Percentiles rank a stretch among this genome's conserved stretches.
phyloP scores from a whole-genome alignment of 2,888 invertebrate genomes.

The Panzeria rudis region DNA sequence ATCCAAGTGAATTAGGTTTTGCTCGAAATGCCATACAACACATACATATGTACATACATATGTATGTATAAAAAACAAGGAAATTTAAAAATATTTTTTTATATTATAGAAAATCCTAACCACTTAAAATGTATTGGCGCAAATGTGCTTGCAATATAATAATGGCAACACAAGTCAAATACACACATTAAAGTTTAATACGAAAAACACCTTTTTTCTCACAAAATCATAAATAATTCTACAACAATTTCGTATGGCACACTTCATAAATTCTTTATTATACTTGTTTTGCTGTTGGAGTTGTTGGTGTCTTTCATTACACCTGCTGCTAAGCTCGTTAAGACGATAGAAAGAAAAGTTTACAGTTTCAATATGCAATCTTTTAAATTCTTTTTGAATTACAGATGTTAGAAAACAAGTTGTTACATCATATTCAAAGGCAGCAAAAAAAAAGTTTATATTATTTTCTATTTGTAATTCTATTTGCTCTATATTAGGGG shows the following conservation, averaged over 20 bases:
- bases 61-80: too few relatives aligned
- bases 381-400: slow-evolving; percentile 45
- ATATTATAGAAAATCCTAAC: neutral
- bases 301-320: slow-evolving; percentile 7
- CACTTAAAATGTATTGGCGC: neutral
- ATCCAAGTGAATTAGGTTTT: too few relatives aligned
- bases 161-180: neutral
- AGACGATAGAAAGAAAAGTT: slow-evolving; percentile 39
- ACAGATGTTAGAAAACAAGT: slow-evolving; percentile 40
- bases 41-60: too few relatives aligned
- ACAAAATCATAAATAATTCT: slow-evolving; percentile 48
- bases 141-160: neutral
- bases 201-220: slow-evolving; percentile 1
- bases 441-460: neutral
- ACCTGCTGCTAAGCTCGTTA: slow-evolving; percentile 57
- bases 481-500: slow-evolving; percentile 41
- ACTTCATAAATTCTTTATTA: slow-evolving; percentile 57
- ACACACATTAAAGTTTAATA: slow-evolving; percentile 17
- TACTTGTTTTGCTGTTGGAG: slow-evolving; percentile 18
- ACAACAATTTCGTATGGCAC: slow-evolving; percentile 43
- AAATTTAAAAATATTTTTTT: neutral
- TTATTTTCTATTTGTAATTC: slow-evolving; percentile 1
- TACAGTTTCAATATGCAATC: slow-evolving; percentile 59
- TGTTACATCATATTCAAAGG: slow-evolving; percentile 15
- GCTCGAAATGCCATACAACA: too few relatives aligned